Percentiles rank a stretch among this genome's conserved stretches.
These are phyloP conservation scores for Geotrupes spiniger DNA, from an alignment of 2,888 invertebrate species.

Conservation along the genomic window DNA sequence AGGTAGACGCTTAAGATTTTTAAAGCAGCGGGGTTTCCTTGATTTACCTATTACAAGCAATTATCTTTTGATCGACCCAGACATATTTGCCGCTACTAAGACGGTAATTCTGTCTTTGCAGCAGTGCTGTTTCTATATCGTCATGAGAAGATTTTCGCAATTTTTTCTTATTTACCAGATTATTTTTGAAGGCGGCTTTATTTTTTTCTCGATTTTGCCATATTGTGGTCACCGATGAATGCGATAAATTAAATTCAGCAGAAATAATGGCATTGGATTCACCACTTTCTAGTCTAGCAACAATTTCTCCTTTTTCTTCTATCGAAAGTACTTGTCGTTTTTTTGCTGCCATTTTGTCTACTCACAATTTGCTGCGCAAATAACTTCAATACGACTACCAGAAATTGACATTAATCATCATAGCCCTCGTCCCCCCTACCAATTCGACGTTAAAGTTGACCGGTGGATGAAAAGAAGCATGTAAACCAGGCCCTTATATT, in stretches of 20 bases:
- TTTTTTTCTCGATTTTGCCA: not conserved
- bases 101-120: not conserved
- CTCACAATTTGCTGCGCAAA: too few species aligned
- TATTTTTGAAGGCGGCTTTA: not conserved
- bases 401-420: too few species aligned
- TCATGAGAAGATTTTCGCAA: not conserved
- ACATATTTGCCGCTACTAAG: not conserved
- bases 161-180: not conserved
- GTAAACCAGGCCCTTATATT: too few species aligned
- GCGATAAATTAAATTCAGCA: not conserved
- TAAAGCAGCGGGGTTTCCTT: too few species aligned
- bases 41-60: too few species aligned
- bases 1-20: not conserved
- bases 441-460: too few species aligned
- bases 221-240: not conserved
- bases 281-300: conserved; percentile 2
- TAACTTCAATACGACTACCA: too few species aligned
- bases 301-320: not conserved
- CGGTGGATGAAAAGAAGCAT: too few species aligned
- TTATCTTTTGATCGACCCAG: too few species aligned
- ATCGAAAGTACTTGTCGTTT: not conserved
- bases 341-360: conserved; percentile 1
- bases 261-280: conserved; percentile 1
- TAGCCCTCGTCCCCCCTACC: too few species aligned
- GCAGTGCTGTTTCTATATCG: not conserved